Conservation (phyloP, 2,797 vertebrate genomes). For the Tolypeutes matacus region DNA sequence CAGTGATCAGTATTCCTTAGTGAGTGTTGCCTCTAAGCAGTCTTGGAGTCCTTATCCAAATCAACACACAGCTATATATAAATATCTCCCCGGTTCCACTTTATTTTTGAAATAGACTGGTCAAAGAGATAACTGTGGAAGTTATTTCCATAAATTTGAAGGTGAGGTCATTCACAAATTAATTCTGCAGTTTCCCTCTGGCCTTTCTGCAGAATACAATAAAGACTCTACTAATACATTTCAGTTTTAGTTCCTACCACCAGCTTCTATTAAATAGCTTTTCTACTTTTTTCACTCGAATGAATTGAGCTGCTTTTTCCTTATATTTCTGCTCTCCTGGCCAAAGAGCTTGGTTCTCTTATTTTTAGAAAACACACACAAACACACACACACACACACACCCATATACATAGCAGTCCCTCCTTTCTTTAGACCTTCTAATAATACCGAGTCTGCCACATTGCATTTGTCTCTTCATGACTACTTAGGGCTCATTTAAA, state of each 20-base stretch:
- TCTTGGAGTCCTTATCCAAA: not conserved
- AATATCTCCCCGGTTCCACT: not conserved
- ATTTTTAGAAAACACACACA: not conserved
- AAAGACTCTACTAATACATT: not conserved
- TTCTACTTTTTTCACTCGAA: constrained; percentile 1
- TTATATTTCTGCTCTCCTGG: not conserved
- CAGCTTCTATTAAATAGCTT: not conserved
- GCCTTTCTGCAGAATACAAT: constrained; percentile 42
- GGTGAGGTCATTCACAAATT: constrained; percentile 43
- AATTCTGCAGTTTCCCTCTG: constrained; percentile 56
- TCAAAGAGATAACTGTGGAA: not conserved
- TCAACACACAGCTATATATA: not conserved
- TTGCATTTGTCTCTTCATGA: not conserved
- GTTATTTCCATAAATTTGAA: constrained; percentile 21
- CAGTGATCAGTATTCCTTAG: not conserved
- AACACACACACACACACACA: not conserved
- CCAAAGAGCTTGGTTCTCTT: not conserved
- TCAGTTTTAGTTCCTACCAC: constrained; percentile 24
- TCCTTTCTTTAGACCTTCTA: not conserved
- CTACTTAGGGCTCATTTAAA: not conserved
- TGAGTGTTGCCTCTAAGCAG: not conserved
- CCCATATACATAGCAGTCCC: not conserved
- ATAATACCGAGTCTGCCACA: not conserved
- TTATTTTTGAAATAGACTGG: constrained; percentile 28
- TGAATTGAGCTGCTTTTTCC: not conserved